These are phyloP conservation scores for Frankliniella intonsa DNA, from an alignment of 2,888 invertebrate species.

Conservation along the genomic window DNA sequence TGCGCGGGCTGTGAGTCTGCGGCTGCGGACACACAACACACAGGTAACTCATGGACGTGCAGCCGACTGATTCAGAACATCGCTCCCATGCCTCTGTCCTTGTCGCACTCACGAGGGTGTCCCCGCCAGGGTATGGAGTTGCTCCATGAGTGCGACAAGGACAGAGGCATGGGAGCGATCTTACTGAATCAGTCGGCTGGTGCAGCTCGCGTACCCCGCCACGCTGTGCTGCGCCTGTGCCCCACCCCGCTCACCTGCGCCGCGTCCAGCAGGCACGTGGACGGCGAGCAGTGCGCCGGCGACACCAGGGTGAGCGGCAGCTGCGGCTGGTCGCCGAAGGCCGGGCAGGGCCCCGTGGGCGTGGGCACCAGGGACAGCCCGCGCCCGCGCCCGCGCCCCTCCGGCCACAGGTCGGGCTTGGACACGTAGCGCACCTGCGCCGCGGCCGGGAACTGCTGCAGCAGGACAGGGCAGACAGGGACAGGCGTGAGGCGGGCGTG, in stretches of 20 bases:
- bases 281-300: conserved; percentile 2
- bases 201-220: neutral
- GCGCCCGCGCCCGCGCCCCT: neutral
- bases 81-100: no score
- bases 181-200: no score
- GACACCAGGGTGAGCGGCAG: neutral
- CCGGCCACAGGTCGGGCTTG: neutral
- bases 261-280: neutral
- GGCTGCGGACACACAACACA: neutral
- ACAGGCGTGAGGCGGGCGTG: neutral
- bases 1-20: neutral
- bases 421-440: neutral
- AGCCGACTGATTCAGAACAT: no score
- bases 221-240: neutral
- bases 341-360: neutral
- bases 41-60: no score
- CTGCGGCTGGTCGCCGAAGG: conserved; percentile 40
- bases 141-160: no score
- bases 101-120: no score
- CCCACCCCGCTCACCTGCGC: neutral
- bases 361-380: conserved; percentile 13
- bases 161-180: no score
- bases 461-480: neutral
- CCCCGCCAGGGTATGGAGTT: no score
- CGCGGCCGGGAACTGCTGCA: neutral